Base-by-base conservation (phyloP, 2,113 vertebrate species). In the Psophia crepitans region DNA sequence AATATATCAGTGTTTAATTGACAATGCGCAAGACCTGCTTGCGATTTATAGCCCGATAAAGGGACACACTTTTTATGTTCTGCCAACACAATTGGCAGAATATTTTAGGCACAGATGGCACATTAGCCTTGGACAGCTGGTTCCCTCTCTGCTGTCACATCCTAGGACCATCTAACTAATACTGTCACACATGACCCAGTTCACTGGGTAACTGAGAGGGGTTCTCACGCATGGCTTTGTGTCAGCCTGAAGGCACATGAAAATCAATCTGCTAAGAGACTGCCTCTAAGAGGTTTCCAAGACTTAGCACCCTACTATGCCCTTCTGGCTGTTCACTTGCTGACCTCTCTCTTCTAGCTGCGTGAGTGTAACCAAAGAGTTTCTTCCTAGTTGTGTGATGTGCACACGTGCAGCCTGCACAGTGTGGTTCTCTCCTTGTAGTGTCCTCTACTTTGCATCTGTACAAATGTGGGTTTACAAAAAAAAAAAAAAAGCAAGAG, bases 1-100 rank as follows among this genome's bases (percentile, higher is more conserved):
- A 83, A 9, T 98, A 96, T 95, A 98, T 98, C 96, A 96, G 96
- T 43, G 18, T 97, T 95, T 98, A 99, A 99, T 98, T 99, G 99
- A 99, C 98, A 98, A 86, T 64, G 95, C 96, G 90, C 93, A 98
- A 98, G 97, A 98, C 97, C 97, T 97, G 96, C 93, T 93, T 97
- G 96, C 99, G 99, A 99, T 99, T 98, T 99, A 99, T 98, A 98
- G 98, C 98, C 98, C 56, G 97, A 98, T 98, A 98, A 99, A 98
- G 97, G 92, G 98, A 96, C 94, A 97, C 98, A 96, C 97, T 98
- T 97, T 98, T 98, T 93, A 97, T 97, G 90, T 90, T 96, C 90
- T 98, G 98, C 98, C 98, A 98, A 53, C 90, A 95, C 95, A 97
- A 97, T 96, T 98, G 98, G 98, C 98, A 98, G 90, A 96, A 96